Conservation (phyloP, 30 jellyfish, hydroid and myxozoan genomes). For the Hydra vulgaris region DNA sequence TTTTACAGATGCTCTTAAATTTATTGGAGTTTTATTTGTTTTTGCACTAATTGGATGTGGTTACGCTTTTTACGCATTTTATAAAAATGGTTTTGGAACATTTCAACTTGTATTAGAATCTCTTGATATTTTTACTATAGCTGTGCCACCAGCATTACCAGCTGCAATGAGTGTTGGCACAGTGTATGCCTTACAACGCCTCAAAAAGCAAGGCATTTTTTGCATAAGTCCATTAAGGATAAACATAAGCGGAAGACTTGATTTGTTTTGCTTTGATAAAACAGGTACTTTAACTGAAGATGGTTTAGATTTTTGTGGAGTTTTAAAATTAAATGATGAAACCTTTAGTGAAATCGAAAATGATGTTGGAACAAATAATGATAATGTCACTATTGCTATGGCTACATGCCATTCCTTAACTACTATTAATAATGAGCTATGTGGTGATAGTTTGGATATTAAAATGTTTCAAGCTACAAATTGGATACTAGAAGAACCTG, state of each 20-base stretch:
- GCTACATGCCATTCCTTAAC: constrained; percentile 95
- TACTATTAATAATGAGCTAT: constrained; percentile 45
- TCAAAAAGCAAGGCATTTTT: constrained; percentile 43
- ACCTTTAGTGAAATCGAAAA: constrained; percentile 15
- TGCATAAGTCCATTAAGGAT: constrained; percentile 96
- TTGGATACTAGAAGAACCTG: constrained; percentile 80
- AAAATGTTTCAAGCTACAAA: constrained; percentile 94
- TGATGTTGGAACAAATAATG: not conserved
- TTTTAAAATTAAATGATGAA: constrained; percentile 27
- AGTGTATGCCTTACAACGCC: constrained; percentile 86
- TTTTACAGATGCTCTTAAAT: constrained; percentile 79
- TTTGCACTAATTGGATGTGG: constrained; percentile 67
- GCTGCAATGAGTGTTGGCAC: constrained; percentile 99
- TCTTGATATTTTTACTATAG: constrained; percentile 90
- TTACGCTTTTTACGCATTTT: constrained; percentile 48
- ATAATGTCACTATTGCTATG: constrained; percentile 58
- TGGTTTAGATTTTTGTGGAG: constrained; percentile 76
- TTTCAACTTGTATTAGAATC: constrained; percentile 50
- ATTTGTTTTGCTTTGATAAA: constrained; percentile 83
- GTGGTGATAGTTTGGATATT: constrained; percentile 85
- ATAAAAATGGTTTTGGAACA: constrained; percentile 30
- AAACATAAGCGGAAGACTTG: constrained; percentile 73
- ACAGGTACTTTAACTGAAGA: constrained; percentile 97
- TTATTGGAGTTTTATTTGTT: constrained; percentile 65
- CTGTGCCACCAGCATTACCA: constrained; percentile 98